These are phyloP conservation scores for Plodia interpunctella DNA, from an alignment of 1,140 invertebrate species.

Conservation along the genomic window DNA sequence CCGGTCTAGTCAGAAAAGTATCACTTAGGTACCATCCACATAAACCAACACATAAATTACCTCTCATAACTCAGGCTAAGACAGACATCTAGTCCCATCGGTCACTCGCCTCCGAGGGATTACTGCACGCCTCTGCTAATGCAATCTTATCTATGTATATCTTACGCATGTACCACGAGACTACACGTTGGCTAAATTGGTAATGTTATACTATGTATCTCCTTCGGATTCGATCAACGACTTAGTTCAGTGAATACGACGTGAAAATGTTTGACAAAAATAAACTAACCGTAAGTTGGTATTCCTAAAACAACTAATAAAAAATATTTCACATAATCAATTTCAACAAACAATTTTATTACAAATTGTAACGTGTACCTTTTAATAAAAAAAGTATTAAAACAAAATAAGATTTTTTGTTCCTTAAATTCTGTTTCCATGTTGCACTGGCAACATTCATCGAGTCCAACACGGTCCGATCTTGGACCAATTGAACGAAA, in stretches of 20 bases:
- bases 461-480: background rate
- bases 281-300: no score
- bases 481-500: background rate
- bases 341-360: no score
- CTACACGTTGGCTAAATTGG: background rate
- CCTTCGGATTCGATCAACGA: no score
- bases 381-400: no score
- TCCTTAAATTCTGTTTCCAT: background rate
- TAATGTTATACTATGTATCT: background rate
- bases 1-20: no score
- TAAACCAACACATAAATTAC: background rate
- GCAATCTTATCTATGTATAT: constrained; percentile 1
- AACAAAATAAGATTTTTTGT: no score
- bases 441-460: background rate
- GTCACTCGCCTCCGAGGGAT: background rate
- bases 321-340: no score
- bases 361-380: no score
- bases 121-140: background rate
- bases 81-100: background rate
- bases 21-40: no score
- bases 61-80: background rate
- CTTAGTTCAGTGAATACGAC: no score
- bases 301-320: no score
- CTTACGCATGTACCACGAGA: background rate
- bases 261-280: no score